Evolutionary conservation across 2,888 invertebrate species (phyloP).

Genomic region (Eupithecia inturbata): DNA sequence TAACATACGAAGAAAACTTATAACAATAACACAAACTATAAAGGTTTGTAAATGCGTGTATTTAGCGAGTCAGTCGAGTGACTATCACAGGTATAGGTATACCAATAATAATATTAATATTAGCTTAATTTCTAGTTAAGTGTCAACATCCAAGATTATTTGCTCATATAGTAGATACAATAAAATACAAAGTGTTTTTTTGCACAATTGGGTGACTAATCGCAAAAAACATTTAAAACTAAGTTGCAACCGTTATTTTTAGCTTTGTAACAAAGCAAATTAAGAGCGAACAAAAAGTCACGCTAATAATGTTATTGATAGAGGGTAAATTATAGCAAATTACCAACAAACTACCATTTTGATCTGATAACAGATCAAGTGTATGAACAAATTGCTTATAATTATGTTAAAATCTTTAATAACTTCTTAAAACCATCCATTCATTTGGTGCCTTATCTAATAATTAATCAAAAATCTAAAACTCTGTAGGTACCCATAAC

Average conservation of each 20-base stretch:
- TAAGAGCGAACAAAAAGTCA: background rate
- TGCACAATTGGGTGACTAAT: too few species aligned
- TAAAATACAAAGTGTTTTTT: too few species aligned
- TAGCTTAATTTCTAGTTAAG: too few species aligned
- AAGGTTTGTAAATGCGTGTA: too few species aligned
- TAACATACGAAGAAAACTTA: too few species aligned
- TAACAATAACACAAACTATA: too few species aligned
- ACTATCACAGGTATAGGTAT: too few species aligned
- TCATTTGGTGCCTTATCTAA: background rate
- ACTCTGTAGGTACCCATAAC: background rate
- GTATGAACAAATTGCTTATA: background rate
- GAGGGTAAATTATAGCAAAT: background rate
- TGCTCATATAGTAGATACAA: too few species aligned
- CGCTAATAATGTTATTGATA: background rate
- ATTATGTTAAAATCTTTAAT: conserved; percentile 1
- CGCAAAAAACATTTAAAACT: background rate
- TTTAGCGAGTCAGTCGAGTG: too few species aligned
- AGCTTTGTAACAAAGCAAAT: background rate
- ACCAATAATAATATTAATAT: too few species aligned
- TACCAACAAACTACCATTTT: conserved; percentile 5
- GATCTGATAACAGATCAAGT: conserved; percentile 5
- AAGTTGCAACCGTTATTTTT: background rate
- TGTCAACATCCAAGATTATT: too few species aligned
- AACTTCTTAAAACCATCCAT: background rate
- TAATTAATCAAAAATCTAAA: background rate